phyloP scores from a whole-genome alignment of 2,113 vertebrate species.

The Misgurnus mizolepis region DNA sequence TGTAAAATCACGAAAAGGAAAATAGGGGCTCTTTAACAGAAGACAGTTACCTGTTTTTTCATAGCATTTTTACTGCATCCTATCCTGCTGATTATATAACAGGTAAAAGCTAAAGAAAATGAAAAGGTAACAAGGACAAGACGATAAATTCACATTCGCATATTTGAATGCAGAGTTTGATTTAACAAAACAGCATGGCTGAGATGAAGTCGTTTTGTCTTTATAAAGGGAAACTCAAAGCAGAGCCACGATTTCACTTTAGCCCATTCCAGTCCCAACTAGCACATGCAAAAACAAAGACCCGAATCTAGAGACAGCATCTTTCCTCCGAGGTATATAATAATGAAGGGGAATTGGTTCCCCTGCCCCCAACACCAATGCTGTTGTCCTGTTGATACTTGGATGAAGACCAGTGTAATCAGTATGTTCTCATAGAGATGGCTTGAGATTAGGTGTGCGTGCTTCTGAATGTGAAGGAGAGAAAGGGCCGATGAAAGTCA shows the following conservation, averaged over 20 bases:
- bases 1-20: no score
- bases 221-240: slow-evolving; percentile 6
- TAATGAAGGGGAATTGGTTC: slow-evolving; percentile 32
- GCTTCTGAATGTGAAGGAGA: slow-evolving; percentile 24
- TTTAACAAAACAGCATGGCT: background rate
- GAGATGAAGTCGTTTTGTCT: background rate
- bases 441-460: background rate
- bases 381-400: slow-evolving; percentile 27
- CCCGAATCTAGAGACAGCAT: background rate
- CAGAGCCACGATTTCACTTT: background rate
- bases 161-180: background rate
- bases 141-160: background rate
- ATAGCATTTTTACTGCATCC: background rate
- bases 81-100: slow-evolving; percentile 15
- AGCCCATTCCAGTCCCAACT: slow-evolving; percentile 6
- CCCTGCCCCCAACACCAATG: slow-evolving; percentile 8
- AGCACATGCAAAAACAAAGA: background rate
- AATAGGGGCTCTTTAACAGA: background rate
- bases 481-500: slow-evolving; percentile 37
- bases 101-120: slow-evolving; percentile 2
- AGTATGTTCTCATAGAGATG: slow-evolving; percentile 17
- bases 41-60: slow-evolving; percentile 23
- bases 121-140: slow-evolving; percentile 15
- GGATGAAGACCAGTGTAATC: slow-evolving; percentile 32
- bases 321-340: slow-evolving; percentile 14